A percentile compares a stretch with the other conserved stretches of the same genome.
phyloP scores from a whole-genome alignment of 2,888 invertebrate species.

The Macrosoma leucophasiata region DNA sequence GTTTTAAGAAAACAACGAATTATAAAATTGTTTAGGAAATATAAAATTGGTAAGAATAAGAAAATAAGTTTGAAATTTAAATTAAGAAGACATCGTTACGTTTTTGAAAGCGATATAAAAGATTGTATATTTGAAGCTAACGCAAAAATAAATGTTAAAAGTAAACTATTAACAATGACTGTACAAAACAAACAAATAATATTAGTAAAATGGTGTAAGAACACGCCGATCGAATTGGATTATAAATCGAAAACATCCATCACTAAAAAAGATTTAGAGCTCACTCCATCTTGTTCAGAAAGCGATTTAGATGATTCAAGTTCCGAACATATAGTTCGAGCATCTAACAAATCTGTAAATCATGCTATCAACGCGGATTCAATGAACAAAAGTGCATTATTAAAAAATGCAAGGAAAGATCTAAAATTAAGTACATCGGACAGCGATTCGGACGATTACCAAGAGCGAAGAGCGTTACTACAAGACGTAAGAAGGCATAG shows the following conservation, averaged over 20 bases:
- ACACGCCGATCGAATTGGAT: conserved; percentile 6
- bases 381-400: too few relatives aligned
- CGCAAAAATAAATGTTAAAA: conserved; percentile 37
- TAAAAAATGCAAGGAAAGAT: conserved; percentile 54
- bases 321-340: too few relatives aligned
- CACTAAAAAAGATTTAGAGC: too few relatives aligned
- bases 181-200: conserved; percentile 25
- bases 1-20: conserved; percentile 24
- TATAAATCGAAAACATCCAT: too few relatives aligned
- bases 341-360: conserved; percentile 30
- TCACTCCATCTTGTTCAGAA: too few relatives aligned
- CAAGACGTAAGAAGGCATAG: conserved; percentile 52
- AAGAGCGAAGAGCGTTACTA: conserved; percentile 37
- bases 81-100: conserved; percentile 27
- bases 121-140: conserved; percentile 39
- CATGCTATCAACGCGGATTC: conserved; percentile 27
- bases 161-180: conserved; percentile 36
- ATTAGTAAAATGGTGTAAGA: conserved; percentile 46
- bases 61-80: conserved; percentile 28
- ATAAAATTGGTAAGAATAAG: conserved; percentile 29
- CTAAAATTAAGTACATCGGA: conserved; percentile 53
- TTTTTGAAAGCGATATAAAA: conserved; percentile 40
- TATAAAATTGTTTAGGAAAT: conserved; percentile 31
- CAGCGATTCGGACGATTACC: conserved; percentile 45
- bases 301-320: too few relatives aligned